Conservation (phyloP, 2,113 vertebrate species). For the Dicentrarchus labrax region DNA sequence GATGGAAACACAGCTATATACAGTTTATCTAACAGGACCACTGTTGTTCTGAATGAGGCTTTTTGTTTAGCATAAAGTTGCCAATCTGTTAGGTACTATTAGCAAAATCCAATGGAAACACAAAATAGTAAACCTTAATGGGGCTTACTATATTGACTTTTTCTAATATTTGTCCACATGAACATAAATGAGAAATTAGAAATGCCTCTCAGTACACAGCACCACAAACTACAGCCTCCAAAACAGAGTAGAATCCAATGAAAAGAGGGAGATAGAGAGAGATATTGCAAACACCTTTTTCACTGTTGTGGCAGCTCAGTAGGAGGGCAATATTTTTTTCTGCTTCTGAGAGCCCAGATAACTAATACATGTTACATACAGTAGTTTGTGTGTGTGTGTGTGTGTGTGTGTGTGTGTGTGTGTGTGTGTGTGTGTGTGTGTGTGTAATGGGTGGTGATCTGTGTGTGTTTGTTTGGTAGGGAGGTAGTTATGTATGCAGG, state of each 20-base stretch:
- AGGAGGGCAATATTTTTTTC: conserved; percentile 54
- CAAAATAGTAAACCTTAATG: background rate
- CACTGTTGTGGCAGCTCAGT: conserved; percentile 63
- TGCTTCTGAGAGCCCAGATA: conserved; percentile 52
- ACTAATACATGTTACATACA: conserved; percentile 58
- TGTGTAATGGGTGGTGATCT: conserved; percentile 29
- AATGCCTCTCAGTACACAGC: background rate
- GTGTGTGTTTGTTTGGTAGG: conserved; percentile 30
- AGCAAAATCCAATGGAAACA: background rate
- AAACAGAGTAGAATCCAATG: background rate
- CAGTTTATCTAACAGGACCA: background rate
- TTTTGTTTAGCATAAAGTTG: background rate
- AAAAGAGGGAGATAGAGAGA: conserved; percentile 35
- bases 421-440: conserved; percentile 1
- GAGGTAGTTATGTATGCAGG: conserved; percentile 55
- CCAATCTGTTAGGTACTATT: background rate
- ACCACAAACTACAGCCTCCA: background rate
- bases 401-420: conserved; percentile 8
- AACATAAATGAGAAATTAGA: background rate
- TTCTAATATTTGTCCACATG: background rate
- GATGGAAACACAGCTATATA: too few relatives aligned
- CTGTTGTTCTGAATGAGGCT: background rate
- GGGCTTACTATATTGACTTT: background rate
- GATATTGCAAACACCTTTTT: conserved; percentile 42
- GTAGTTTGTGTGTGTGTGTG: conserved; percentile 19